A percentile compares a stretch with the other conserved stretches of the same genome.
Evolutionary conservation across 2,113 vertebrate species (phyloP).

Genomic region (Prionailurus bengalensis): DNA sequence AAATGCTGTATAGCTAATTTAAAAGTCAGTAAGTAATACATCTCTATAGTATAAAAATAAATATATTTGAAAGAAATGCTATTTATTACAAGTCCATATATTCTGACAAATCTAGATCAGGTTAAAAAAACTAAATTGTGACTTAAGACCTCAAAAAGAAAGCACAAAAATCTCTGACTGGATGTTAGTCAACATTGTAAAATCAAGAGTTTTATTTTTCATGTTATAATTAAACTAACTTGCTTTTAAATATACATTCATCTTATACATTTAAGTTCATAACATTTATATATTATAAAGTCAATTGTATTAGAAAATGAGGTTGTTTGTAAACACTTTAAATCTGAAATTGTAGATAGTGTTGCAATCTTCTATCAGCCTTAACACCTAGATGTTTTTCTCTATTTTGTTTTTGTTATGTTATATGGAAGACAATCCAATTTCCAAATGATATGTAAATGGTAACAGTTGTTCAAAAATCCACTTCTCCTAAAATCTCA

Average conservation of each 20-base stretch:
- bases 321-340: not conserved
- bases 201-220: constrained; percentile 30
- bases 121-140: constrained; percentile 37
- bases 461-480: not conserved
- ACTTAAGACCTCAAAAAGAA: constrained; percentile 22
- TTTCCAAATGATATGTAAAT: constrained; percentile 28
- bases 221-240: constrained; percentile 3
- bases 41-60: constrained; percentile 1
- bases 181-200: constrained; percentile 10
- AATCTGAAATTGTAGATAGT: constrained; percentile 6
- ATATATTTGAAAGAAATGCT: constrained; percentile 23
- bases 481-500: constrained; percentile 19
- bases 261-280: not conserved
- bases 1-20: not conserved
- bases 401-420: not conserved
- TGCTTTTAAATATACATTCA: not conserved
- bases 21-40: constrained; percentile 1
- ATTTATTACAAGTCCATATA: constrained; percentile 1
- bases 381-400: not conserved
- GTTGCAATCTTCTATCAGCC: not conserved
- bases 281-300: constrained; percentile 7
- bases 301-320: constrained; percentile 12
- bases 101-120: constrained; percentile 23
- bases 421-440: not conserved
- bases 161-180: not conserved